A percentile compares a stretch with the other conserved stretches of the same genome.
Conservation (phyloP, 2,113 vertebrate species). For the Laterallus jamaicensis region DNA sequence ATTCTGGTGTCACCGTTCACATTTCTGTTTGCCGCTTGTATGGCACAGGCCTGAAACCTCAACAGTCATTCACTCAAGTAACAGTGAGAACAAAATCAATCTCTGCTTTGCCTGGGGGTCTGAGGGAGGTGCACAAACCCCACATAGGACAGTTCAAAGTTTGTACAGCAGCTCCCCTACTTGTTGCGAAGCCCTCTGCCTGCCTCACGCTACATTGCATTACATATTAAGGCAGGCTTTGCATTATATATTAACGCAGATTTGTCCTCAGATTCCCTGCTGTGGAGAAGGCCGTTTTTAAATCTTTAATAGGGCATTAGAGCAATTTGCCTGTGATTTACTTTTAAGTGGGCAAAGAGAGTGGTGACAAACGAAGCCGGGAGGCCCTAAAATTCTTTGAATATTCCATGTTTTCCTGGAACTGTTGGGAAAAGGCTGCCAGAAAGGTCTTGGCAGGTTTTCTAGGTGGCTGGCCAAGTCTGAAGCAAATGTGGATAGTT, state of each 20-base stretch:
- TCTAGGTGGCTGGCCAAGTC: slow-evolving; percentile 61
- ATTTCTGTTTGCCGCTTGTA: not conserved
- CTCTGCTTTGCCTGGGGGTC: not conserved
- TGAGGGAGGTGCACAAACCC: not conserved
- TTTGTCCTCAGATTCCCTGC: slow-evolving; percentile 40
- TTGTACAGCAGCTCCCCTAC: not conserved
- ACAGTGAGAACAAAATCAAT: accelerated
- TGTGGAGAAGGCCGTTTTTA: slow-evolving; percentile 15
- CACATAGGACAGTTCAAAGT: not conserved
- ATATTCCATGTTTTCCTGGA: slow-evolving; percentile 68
- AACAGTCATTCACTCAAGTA: not conserved
- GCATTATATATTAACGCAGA: slow-evolving; percentile 13
- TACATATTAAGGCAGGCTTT: not conserved
- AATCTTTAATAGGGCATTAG: slow-evolving; percentile 52
- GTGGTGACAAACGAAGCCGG: slow-evolving; percentile 33
- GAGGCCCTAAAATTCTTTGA: slow-evolving; percentile 56
- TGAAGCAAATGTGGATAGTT: slow-evolving; percentile 42
- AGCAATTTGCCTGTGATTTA: slow-evolving; percentile 59
- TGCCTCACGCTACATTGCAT: not conserved
- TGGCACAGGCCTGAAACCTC: not conserved
- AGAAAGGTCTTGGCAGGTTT: slow-evolving; percentile 61
- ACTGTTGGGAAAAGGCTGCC: slow-evolving; percentile 42
- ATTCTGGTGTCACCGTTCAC: not conserved
- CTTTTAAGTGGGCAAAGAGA: slow-evolving; percentile 54
- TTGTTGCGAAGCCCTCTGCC: not conserved